Evolutionary conservation across 2,797 vertebrate species (phyloP), one percentile per base, ranked within the genome.

Genomic region (Argentina silus): DNA sequence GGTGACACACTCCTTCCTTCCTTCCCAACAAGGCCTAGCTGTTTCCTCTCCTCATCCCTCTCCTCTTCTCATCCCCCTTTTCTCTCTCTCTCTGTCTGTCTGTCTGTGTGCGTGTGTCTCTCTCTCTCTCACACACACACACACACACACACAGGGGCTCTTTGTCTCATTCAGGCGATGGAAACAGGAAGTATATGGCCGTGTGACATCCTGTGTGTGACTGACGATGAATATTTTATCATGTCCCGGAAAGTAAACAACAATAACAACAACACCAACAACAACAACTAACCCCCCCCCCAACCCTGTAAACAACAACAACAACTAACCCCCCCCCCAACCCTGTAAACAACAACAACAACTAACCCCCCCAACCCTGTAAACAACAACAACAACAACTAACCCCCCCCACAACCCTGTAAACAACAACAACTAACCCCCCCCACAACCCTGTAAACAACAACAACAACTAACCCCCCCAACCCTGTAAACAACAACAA

Each of bases 1-100:
- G 56, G 62, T 59, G 43, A 66, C 71, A 66, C 50, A 56, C 63
- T 73, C 19, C 61, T 57, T 73, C 71, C 71, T 66, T 66, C 62
- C 71, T 14, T 23, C n/a, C 17, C 61, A 72, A 51, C 50, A 3
- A 2, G 36, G 27, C 36, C 61, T n/a, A n/a, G n/a, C 15, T 57
- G 19, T 44, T 73, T 73, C 65, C 65, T 21, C 61, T 62, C 67
- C 53, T 59, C n/a, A 19, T n/a, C n/a, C 51, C 43, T 43, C 62
- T 66, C 50, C 55, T 48, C 62, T 57, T 21, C 43, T 47, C 51
- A 66, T 66, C 19, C 50, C 6, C 12, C 47, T 23, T 66, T 62
- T 43, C 55, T 56, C 45, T 19, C 10, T 66, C 51, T 56, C 47
- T 51, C 17, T 45, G 51, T 59, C 62, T 65, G 27, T 36, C 27